Evolutionary conservation across 2,888 invertebrate genomes (phyloP).

Genomic region (Cerceris rybyensis): DNA sequence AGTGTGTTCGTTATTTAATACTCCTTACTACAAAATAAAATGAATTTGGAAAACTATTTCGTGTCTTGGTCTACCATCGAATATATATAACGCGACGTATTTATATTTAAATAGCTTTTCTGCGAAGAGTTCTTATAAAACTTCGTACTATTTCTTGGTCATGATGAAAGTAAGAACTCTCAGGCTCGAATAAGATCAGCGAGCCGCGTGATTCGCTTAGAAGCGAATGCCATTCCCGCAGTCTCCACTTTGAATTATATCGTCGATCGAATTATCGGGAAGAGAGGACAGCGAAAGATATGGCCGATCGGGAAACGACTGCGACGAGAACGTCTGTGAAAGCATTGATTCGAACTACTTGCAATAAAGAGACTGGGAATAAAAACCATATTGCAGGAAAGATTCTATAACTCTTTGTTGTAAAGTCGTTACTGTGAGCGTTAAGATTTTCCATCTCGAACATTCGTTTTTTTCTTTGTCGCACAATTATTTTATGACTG

Average conservation of each 20-base stretch:
- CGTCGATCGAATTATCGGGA: conserved; percentile 56
- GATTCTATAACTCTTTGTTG: too few relatives aligned
- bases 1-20: too few relatives aligned
- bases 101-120: conserved; percentile 5
- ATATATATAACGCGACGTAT: background rate
- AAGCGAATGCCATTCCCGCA: conserved; percentile 43
- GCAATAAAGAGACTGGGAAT: conserved; percentile 20
- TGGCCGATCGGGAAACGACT: conserved; percentile 15
- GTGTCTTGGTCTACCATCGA: too few relatives aligned
- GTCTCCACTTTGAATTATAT: conserved; percentile 53
- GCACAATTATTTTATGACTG: too few relatives aligned
- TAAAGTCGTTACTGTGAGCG: too few relatives aligned
- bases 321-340: conserved; percentile 13
- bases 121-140: background rate
- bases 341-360: conserved; percentile 30
- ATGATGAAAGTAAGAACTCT: conserved; percentile 26
- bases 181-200: conserved; percentile 54
- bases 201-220: conserved; percentile 61
- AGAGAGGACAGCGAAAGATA: conserved; percentile 24
- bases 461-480: too few relatives aligned
- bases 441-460: too few relatives aligned
- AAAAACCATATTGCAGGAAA: background rate
- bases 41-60: too few relatives aligned
- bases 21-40: too few relatives aligned
- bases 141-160: conserved; percentile 26